Evolutionary conservation across 2,113 vertebrate genomes (phyloP), one percentile per base, ranked within the genome.

Genomic region (Etia nguti): DNA sequence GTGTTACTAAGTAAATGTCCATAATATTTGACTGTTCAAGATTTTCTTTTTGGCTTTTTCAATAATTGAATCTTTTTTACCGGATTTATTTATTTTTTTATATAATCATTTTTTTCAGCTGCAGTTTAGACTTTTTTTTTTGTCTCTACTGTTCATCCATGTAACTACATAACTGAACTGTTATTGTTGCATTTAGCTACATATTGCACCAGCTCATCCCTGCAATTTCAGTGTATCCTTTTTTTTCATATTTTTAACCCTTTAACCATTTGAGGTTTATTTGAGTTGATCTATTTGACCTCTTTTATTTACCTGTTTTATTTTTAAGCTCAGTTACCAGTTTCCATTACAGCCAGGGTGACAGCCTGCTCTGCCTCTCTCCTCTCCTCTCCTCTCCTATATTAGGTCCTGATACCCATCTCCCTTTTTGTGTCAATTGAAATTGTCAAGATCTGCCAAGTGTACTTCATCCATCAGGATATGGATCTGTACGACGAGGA

Each of bases 371-470:
- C n/a, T 43, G 7, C 24, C 24, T 82, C n/a, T 12, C 29, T 31
- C 54, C 29, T 81, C 31, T 3, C n/a, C 4, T 50, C 48, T 5
- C 6, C 38, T 83, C 68, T 89, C 65, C 24, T 20, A n/a, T n/a
- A n/a, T n/a, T n/a, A 99, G 99, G 97, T 99, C 90, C 92, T 99
- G 96, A 99, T 99, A 91, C 99, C 99, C 18, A 97, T 99, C 95
- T 99, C 99, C 77, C 96, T 99, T 18, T 99, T 99, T 18, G 98
- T 99, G 86, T 99, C 99, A 75, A 99, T 99, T 90, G 99, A 99
- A 96, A 98, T 99, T 15, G 98, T 99, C 81, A 99, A 99, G 95
- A 97, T 99, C 65, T 99, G 98, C 92, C 99, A 99, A 90, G 98
- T 99, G 1, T 99, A 97, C 92, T 98, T 99, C 94, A 99, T 99